Conservation (phyloP, 2,888 invertebrate genomes). For the Hyposoter didymator region DNA sequence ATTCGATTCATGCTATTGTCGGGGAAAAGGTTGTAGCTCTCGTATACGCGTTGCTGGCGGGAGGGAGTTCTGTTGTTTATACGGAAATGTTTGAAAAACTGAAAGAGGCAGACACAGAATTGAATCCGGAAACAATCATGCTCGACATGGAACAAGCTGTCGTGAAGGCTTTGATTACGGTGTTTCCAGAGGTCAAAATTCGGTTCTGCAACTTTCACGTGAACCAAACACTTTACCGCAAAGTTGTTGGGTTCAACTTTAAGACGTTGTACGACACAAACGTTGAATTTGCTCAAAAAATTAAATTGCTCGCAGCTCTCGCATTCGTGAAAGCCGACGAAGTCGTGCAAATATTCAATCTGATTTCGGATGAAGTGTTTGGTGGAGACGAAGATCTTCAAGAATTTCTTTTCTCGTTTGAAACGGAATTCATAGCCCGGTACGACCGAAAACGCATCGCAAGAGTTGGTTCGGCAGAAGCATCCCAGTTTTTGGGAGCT, state of each 20-base stretch:
- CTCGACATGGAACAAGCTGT: conserved; percentile 37
- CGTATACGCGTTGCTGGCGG: conserved; percentile 17
- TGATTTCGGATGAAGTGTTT: conserved; percentile 16
- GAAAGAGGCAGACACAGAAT: conserved; percentile 21
- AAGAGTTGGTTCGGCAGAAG: conserved; percentile 20
- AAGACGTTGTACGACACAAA: conserved; percentile 22
- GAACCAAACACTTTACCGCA: conserved; percentile 26
- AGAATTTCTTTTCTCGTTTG: conserved; percentile 31
- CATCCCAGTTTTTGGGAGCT: conserved; percentile 31
- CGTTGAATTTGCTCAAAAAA: conserved; percentile 14
- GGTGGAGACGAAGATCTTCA: conserved; percentile 12
- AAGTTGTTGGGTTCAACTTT: neutral
- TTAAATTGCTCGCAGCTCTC: conserved; percentile 20
- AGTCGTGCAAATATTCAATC: conserved; percentile 26
- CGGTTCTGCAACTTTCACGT: conserved; percentile 31
- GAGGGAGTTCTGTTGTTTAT: conserved; percentile 22
- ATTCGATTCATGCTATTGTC: conserved; percentile 19
- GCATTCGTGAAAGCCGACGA: conserved; percentile 23
- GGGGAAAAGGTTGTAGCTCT: conserved; percentile 18
- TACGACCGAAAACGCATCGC: conserved; percentile 15
- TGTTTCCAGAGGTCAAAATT: too few relatives aligned
- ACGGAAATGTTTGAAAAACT: conserved; percentile 21
- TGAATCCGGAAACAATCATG: conserved; percentile 26
- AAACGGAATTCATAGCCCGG: conserved; percentile 32
- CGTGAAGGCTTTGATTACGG: too few relatives aligned